Base-by-base conservation (phyloP, 1,140 invertebrate genomes). In the Lepidurus couesii region DNA sequence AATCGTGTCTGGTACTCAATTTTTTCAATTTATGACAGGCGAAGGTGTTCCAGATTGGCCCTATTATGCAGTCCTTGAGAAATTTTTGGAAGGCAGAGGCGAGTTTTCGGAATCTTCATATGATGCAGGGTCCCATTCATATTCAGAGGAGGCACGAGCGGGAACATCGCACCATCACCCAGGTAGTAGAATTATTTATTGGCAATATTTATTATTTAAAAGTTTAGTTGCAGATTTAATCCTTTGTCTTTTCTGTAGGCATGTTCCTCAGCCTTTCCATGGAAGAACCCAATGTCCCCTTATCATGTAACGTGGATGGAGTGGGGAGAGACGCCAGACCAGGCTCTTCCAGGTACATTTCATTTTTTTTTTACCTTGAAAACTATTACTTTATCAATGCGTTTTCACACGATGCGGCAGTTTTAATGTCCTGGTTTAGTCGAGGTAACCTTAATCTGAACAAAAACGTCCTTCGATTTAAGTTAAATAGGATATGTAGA, bases 21-120 rank as follows among this genome's bases (percentile, higher is more conserved):
- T 9, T 65, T 0, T 65, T 16, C 21, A 65, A n/a, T 65, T 11
- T 5, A 4, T 65, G 16, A 21, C 16, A 79, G 78, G 78, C 16
- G 78, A 79, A 74, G 78, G 78, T 44, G 78, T 79, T 24, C 78
- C 78, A 47, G 78, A 79, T 75, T 79, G 78, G 78, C 78, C 78
- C 44, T 79, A 79, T 75, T 79, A 79, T 47, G 73, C 78, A 44
- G 78, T 79, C 78, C 74, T 79, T 10, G 78, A 74, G 24, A 79
- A 79, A 75, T 79, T 79, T 47, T 42, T 79, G 16, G 78, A 79
- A 44, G 78, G 78, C 5, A 79, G 78, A 75, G 73, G 65, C 65
- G 78, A 79, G 21, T 79, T 75, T 79, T 65, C 53, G 13, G 78
- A 74, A 21, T 45, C 74, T 26, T 74, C 78, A 1, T 79, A 79